Conservation (phyloP, 2,797 vertebrate species). For the Botia kubotai region DNA sequence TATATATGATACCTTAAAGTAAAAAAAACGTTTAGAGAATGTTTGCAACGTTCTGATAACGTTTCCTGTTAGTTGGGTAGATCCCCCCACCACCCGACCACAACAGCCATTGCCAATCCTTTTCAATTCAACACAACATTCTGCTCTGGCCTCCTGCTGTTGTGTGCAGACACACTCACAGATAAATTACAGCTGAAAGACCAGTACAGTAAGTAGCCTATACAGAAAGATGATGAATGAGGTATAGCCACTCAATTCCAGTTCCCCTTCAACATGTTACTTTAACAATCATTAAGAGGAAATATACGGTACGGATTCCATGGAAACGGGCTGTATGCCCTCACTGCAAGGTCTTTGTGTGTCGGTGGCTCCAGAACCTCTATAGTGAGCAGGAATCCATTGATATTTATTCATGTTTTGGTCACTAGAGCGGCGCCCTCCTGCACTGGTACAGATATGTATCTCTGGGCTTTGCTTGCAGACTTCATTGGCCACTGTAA, state of each 20-base stretch:
- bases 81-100: too few species aligned
- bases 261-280: background rate
- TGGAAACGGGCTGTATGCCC: constrained; percentile 7
- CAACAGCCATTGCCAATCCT: too few species aligned
- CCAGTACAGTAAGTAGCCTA: constrained; percentile 13
- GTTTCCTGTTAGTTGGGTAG: too few species aligned
- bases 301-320: constrained; percentile 2
- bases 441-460: background rate
- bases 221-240: constrained; percentile 16
- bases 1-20: too few species aligned
- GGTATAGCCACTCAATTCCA: background rate
- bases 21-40: too few species aligned
- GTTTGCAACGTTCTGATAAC: too few species aligned
- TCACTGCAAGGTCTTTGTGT: background rate
- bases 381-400: background rate
- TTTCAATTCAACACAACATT: constrained; percentile 22
- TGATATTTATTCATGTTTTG: constrained; percentile 26
- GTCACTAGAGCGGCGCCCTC: background rate
- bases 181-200: constrained; percentile 9
- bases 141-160: constrained; percentile 16
- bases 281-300: constrained; percentile 1
- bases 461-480: constrained; percentile 11
- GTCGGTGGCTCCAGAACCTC: constrained; percentile 2
- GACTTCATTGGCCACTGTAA: background rate
- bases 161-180: constrained; percentile 35